Base-by-base conservation (phyloP, 2,113 vertebrate species). In the Stigmatopora nigra region DNA sequence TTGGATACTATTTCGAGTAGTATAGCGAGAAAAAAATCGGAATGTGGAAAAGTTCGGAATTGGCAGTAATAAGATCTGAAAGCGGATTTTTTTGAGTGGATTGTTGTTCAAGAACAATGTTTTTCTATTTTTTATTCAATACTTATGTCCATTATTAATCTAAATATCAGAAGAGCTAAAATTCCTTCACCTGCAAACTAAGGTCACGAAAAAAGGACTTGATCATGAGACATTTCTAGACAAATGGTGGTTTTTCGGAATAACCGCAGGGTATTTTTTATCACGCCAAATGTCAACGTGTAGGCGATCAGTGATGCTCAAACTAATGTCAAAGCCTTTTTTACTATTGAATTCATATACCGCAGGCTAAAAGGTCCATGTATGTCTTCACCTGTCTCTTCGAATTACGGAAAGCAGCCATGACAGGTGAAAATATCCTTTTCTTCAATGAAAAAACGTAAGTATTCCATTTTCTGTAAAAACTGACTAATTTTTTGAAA, bases 291-390 rank as follows among this genome's bases (percentile, higher is more conserved):
- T 64, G 48, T 64, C 62, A 64, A 52, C 38, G n/a, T 51, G 31
- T 14, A 38, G 1, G n/a, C 25, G 22, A 49, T 49, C 31, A 63
- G 20, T n/a, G 17, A 63, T 12, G 17, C 41, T 15, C 44, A 52
- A 48, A 45, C 41, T 19, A 13, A 44, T 59, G 36, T 14, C 46
- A 51, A 52, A 66, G 64, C 15, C 48, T 14, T 62, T 45, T 63
- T 20, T 57, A 22, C 31, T 1, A 2, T 7, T 61, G 41, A 31
- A 69, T 65, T 65, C 41, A 71, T 36, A 63, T 22, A 71, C n/a
- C 45, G 47, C n/a, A 62, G 19, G 20, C 49, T 22, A 55, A 59
- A 69, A 48, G 57, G 57, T 19, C 2, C 16, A 11, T 60, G 12
- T 31, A 4, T 7, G 31, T 20, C 36, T 11, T 20, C 20, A 1